Evolutionary conservation across 2,113 vertebrate genomes (phyloP).

Genomic region (Drymodes brunneopygia): DNA sequence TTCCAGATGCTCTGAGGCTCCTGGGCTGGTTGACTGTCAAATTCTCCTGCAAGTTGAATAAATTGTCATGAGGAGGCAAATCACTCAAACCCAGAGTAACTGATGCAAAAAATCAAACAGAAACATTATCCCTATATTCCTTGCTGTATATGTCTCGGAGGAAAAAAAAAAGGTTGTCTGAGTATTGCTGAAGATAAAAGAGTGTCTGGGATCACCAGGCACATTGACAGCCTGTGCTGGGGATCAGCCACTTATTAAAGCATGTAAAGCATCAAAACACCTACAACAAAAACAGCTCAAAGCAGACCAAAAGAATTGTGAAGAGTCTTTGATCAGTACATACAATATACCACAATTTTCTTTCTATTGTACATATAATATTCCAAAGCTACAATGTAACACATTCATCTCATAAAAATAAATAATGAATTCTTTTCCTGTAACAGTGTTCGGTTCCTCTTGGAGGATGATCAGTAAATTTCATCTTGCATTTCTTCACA

Average conservation of each 20-base stretch:
- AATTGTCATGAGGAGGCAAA: background rate
- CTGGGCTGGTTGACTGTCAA: background rate
- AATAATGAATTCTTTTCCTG: background rate
- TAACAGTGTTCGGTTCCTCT: background rate
- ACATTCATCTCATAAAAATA: background rate
- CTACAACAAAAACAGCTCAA: background rate
- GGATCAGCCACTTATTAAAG: background rate
- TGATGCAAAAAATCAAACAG: background rate
- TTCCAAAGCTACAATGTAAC: background rate
- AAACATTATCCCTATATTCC: background rate
- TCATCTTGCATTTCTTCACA: background rate
- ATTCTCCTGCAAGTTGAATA: background rate
- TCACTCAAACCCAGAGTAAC: background rate
- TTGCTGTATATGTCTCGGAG: background rate
- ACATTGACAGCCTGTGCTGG: background rate
- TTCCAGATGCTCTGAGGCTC: background rate
- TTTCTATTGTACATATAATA: background rate
- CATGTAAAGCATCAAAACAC: background rate
- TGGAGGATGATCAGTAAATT: background rate
- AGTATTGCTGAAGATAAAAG: background rate
- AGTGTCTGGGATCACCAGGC: background rate
- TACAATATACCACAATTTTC: background rate
- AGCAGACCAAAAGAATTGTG: background rate
- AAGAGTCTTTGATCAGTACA: constrained; percentile 14
- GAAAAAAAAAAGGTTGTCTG: background rate